Evolutionary conservation across 2,797 vertebrate species (phyloP).

Genomic region (Cyclura pinguis): DNA sequence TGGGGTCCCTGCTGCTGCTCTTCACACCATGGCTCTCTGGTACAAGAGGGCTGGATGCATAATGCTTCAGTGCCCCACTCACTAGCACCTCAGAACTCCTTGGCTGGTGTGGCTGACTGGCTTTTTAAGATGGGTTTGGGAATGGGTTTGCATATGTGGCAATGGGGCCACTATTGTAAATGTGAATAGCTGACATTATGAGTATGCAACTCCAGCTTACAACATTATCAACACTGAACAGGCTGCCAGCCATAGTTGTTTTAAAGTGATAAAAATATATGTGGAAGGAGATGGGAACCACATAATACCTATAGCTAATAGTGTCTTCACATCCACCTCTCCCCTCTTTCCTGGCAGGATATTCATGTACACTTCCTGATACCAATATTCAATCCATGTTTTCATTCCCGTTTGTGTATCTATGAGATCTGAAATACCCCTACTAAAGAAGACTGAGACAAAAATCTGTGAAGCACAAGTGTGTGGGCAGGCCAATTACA

Average conservation of each 20-base stretch:
- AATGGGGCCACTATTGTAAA: too few relatives aligned
- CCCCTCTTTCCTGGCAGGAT: not conserved
- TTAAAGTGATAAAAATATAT: not conserved
- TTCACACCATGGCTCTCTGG: not conserved
- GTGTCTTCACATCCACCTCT: not conserved
- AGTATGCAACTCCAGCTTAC: too few relatives aligned
- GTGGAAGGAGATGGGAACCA: not conserved
- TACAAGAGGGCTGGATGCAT: too few relatives aligned
- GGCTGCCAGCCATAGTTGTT: too few relatives aligned
- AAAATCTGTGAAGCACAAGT: not conserved
- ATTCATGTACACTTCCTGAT: not conserved
- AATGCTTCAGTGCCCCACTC: too few relatives aligned
- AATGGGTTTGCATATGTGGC: too few relatives aligned
- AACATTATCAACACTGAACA: too few relatives aligned
- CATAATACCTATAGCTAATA: not conserved
- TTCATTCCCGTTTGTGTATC: slow-evolving; percentile 15
- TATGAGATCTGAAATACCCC: not conserved
- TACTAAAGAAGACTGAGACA: slow-evolving; percentile 10
- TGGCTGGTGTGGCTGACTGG: too few relatives aligned
- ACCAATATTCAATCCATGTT: not conserved
- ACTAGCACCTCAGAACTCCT: too few relatives aligned
- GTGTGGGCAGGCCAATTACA: slow-evolving; percentile 19
- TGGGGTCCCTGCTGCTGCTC: not conserved
- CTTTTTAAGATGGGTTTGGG: too few relatives aligned
- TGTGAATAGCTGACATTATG: too few relatives aligned